A percentile compares a stretch with the other conserved stretches of the same genome.
phyloP scores from a whole-genome alignment of 2,888 invertebrate genomes.

The Nezara viridula region DNA sequence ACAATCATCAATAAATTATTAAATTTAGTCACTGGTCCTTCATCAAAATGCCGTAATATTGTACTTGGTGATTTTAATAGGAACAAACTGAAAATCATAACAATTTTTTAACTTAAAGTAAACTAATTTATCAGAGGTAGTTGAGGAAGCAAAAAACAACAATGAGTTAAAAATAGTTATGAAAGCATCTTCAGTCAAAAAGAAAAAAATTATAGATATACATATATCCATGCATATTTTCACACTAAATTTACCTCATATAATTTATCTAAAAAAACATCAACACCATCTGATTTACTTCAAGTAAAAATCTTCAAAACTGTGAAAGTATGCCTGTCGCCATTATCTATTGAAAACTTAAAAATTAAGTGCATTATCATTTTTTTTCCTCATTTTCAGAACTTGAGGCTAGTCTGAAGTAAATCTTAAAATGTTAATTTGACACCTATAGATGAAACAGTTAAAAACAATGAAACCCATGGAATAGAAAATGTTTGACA shows the following conservation, averaged over 20 bases:
- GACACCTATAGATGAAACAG: not conserved
- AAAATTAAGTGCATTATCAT: constrained; percentile 2
- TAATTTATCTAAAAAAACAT: not conserved
- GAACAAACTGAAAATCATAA: too few species aligned
- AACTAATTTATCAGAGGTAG: too few species aligned
- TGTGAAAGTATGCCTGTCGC: not conserved
- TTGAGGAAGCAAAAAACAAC: not conserved
- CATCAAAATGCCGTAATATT: too few species aligned
- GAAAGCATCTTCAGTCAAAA: not conserved
- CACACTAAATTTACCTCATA: not conserved
- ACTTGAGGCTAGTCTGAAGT: not conserved
- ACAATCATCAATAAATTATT: too few species aligned
- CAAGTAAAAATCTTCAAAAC: constrained; percentile 17
- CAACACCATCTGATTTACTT: not conserved
- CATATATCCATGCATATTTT: not conserved
- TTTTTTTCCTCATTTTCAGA: not conserved
- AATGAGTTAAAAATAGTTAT: not conserved
- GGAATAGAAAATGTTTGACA: not conserved
- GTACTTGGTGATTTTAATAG: too few species aligned
- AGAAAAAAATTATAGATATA: too few species aligned
- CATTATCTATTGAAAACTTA: constrained; percentile 35
- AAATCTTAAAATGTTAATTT: not conserved
- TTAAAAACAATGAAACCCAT: not conserved
- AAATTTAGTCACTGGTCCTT: too few species aligned
- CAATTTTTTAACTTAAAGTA: too few species aligned